A percentile compares a stretch with the other conserved stretches of the same genome.
These are phyloP conservation scores for Hesperia comma DNA, from an alignment of 2,888 invertebrate species.

Conservation along the genomic window DNA sequence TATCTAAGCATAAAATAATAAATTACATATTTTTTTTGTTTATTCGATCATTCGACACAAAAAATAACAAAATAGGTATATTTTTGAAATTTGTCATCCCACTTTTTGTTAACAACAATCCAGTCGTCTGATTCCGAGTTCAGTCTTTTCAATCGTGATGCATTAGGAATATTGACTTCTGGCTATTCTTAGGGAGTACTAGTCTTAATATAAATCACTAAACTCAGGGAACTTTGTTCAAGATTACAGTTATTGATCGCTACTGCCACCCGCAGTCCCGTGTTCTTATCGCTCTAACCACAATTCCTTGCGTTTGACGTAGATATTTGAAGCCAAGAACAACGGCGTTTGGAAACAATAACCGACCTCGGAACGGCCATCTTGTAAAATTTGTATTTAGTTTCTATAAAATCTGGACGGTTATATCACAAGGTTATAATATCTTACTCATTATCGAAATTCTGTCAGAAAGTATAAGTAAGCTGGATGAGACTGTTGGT, in stretches of 20 bases:
- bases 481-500: too few relatives aligned
- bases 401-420: background rate
- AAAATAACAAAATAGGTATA: too few relatives aligned
- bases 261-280: constrained; percentile 21
- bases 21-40: too few relatives aligned
- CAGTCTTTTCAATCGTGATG: background rate
- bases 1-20: too few relatives aligned
- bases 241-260: constrained; percentile 36
- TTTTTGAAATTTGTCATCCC: too few relatives aligned
- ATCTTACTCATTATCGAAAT: background rate
- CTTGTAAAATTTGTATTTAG: background rate
- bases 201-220: constrained; percentile 36
- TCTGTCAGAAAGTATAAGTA: too few relatives aligned
- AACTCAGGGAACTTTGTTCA: constrained; percentile 29
- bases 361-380: background rate
- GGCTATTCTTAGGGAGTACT: constrained; percentile 13
- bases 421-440: too few relatives aligned
- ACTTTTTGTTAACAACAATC: too few relatives aligned
- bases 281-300: constrained; percentile 42
- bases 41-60: too few relatives aligned
- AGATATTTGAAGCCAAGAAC: constrained; percentile 42
- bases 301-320: constrained; percentile 59
- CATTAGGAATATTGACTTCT: constrained; percentile 30
- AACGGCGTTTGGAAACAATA: constrained; percentile 4
- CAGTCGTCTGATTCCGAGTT: too few relatives aligned